Percentiles rank a stretch among this genome's conserved stretches.
Conservation (phyloP, 2,888 invertebrate genomes). For the Aethes cnicana region DNA sequence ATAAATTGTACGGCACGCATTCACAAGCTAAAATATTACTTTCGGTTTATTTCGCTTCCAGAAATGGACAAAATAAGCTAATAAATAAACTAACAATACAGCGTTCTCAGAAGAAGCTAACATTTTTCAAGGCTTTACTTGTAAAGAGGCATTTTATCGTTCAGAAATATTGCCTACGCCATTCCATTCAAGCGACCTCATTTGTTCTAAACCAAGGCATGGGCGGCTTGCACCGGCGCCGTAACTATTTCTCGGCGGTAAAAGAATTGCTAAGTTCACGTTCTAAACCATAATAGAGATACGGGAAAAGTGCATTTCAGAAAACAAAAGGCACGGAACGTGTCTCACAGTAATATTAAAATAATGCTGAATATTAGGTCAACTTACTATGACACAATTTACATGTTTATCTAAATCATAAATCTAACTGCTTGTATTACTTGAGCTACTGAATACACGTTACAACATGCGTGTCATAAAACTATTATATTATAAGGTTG, state of each 20-base stretch:
- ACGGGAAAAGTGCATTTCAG: constrained; percentile 2
- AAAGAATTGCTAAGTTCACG: constrained; percentile 19
- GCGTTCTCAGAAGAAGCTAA: not conserved
- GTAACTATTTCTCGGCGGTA: constrained; percentile 24
- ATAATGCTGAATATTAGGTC: not conserved
- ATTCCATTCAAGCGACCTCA: constrained; percentile 30
- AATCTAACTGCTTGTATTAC: not conserved
- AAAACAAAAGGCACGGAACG: constrained; percentile 1
- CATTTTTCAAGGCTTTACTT: constrained; percentile 17
- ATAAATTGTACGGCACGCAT: too few relatives aligned
- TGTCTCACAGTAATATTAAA: constrained; percentile 9
- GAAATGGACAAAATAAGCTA: not conserved
- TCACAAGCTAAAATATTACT: too few relatives aligned
- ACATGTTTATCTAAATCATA: constrained; percentile 12
- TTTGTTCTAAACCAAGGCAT: constrained; percentile 29
- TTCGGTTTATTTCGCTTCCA: too few relatives aligned
- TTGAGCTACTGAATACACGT: not conserved
- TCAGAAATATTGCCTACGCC: constrained; percentile 32
- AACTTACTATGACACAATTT: constrained; percentile 5
- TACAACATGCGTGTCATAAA: too few relatives aligned
- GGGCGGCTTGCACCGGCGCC: constrained; percentile 21
- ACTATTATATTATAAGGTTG: too few relatives aligned
- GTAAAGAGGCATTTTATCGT: constrained; percentile 29
- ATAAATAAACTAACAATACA: not conserved
- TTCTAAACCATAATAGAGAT: not conserved